Evolutionary conservation across 1,140 invertebrate species (phyloP), one percentile per base, ranked within the genome.

Genomic region (Sycophila sp.): DNA sequence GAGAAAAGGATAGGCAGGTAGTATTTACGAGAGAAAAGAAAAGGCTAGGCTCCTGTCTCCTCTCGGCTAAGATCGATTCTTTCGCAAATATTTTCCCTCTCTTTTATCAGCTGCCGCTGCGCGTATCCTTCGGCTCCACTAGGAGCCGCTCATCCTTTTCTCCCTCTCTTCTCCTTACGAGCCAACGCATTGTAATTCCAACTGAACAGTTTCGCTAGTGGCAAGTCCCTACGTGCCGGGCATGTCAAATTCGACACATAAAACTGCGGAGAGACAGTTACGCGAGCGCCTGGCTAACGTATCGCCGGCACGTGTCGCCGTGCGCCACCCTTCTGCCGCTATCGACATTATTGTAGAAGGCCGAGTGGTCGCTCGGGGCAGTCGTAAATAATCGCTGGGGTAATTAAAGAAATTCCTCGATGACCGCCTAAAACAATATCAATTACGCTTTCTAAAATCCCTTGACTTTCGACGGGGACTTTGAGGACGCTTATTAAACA

Each of bases 161-260:
- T 72, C 66, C 68, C 74, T 69, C 67, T 45, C 69, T 76, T 66
- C 76, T 77, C 74, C 79, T 78, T 79, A 74, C 77, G 63, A 62
- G 69, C 73, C 76, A 76, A 76, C 75, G 79, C 82, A 85, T 86
- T 85, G 84, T 86, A 84, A 86, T 86, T 86, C 85, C 75, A 73
- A 77, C 79, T 78, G 79, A 85, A 82, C 80, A 80, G 81, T 84
- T 84, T 85, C 81, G 79, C 78, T 82, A 84, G 83, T 79, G 81
- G 82, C 81, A 85, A 85, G 81, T 83, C 62, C 36, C 76, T 86
- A 86, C 84, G 84, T 86, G 85, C 77, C 59, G 28, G 67, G 85
- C 78, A 78, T 86, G 79, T 85, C 84, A 86, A 85, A 81, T 84
- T 84, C 81, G 83, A 82, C 80, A 80, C 78, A 85, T 86, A 86